phyloP scores from a whole-genome alignment of 2,113 vertebrate genomes.

The Protomyctophum bolini region DNA sequence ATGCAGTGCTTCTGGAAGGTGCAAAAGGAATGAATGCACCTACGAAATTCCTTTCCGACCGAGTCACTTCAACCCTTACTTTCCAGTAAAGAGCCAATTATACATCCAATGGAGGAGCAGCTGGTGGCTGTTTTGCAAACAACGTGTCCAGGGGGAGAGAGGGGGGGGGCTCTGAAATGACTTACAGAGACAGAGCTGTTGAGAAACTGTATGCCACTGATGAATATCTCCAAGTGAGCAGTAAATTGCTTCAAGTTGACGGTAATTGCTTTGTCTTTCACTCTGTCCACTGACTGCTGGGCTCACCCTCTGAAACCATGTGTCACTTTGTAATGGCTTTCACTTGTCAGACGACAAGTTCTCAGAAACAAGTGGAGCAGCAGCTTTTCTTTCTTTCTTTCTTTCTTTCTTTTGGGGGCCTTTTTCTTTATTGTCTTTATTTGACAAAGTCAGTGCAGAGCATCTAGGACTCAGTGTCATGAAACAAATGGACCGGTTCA shows the following conservation, averaged over 20 bases:
- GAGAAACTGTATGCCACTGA: constrained; percentile 49
- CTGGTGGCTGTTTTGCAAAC: constrained; percentile 50
- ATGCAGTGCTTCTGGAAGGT: constrained; percentile 16
- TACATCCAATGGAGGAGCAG: constrained; percentile 19
- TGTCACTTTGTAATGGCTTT: neutral
- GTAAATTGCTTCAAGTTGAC: constrained; percentile 64
- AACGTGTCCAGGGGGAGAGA: too few species aligned
- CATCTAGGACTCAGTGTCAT: too few species aligned
- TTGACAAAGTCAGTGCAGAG: too few species aligned
- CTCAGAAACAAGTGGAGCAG: too few species aligned
- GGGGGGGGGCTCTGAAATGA: neutral
- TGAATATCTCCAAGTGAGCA: constrained; percentile 53
- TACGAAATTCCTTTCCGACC: constrained; percentile 26
- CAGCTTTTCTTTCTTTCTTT: too few species aligned
- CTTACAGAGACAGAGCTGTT: constrained; percentile 31
- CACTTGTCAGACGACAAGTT: too few species aligned
- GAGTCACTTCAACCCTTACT: constrained; percentile 33
- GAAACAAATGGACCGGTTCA: too few species aligned
- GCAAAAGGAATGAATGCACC: neutral
- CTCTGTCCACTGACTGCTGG: neutral
- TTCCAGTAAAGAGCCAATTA: constrained; percentile 5
- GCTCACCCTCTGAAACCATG: neutral
- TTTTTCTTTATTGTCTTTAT: too few species aligned
- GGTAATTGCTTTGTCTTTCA: constrained; percentile 60
- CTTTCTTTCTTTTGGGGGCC: too few species aligned